Evolutionary conservation across 2,888 invertebrate genomes (phyloP), one percentile per base, ranked within the genome.

Genomic region (Tubulanus polymorphus): DNA sequence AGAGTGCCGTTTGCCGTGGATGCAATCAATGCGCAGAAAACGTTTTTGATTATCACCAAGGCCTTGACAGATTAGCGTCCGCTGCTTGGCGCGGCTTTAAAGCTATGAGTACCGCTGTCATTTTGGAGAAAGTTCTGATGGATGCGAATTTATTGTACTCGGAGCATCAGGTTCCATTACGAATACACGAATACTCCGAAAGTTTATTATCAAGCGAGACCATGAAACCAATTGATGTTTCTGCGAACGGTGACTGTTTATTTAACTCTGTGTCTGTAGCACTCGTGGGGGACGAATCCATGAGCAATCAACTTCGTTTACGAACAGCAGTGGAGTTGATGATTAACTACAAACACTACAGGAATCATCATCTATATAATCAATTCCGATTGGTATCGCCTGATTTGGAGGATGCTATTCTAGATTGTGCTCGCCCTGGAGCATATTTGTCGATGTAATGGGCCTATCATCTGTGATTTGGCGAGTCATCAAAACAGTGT

Each of bases 181-280:
- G n/a, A n/a, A n/a, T n/a, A n/a, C n/a, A n/a, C n/a, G n/a, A n/a
- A n/a, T n/a, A n/a, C n/a, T n/a, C n/a, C n/a, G n/a, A n/a, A n/a
- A n/a, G n/a, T n/a, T n/a, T n/a, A n/a, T n/a, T 30, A 32, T 51
- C 57, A 51, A 59, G 41, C 23, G 6, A 41, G 5, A 15, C 18
- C 41, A 41, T 8, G 5, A 41, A 8, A 5, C 41, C 41, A 15
- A 15, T 41, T 5, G 41, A 41, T 18, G 6, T 23, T 8, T 20
- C 41, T 8, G 41, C 20, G 6, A 15, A 41, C 15, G 41, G 41
- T 8, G 23, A 23, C 41, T 41, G 41, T 15, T 23, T 41, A 8
- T 41, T 41, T 15, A 41, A 41, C 15, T 18, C 41, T 8, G 3
- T 41, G 15, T 41, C 41, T 18, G 23, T 23, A 5, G 41, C 41